Evolutionary conservation across 2,888 invertebrate genomes (phyloP), one percentile per base, ranked within the genome.

Genomic region (Rhagophthalmus giganteus): DNA sequence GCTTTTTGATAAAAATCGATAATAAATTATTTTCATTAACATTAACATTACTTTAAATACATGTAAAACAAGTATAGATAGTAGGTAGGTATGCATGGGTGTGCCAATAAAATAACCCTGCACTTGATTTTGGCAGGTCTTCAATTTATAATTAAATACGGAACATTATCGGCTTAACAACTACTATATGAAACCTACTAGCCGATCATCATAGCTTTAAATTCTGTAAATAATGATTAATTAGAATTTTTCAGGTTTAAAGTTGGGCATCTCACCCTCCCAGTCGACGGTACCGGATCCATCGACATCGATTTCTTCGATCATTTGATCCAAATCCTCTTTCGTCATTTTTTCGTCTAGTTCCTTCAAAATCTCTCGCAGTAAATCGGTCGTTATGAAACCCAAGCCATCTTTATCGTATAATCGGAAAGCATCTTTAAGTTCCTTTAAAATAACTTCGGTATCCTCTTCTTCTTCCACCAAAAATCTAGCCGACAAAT

Each of bases 221-320:
- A 93, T 81, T 93, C 93, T 93, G 84, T n/a, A 53, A 84, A 82
- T 55, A 69, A 34, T 27, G 16, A 7, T 38, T 14, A 39, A 6
- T 9, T 27, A 14, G 45, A 34, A 39, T 30, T 30, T 35, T 25
- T 41, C 27, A 30, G 24, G 35, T 20, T 34, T 33, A 11, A 40
- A 20, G 27, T 24, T 42, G 13, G 41, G 12, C 16, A 54, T 39
- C 67, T 62, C 78, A 94, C 95, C 95, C 78, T 97, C 94, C 80
- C 95, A 97, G 76, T 97, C 97, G 48, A 97, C 94, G 13, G 96
- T 97, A 62, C 97, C 97, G 4, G 94, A 95, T 44, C 94, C 94
- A 72, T 96, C 96, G 62, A 91, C 85, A 72, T 94, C 93, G 73
- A 95, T 95, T 78, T 96, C 95, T 56, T 90, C 88, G 72, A 96